Evolutionary conservation across 1,140 invertebrate species (phyloP), one percentile per base, ranked within the genome.

Genomic region (Scaptomyza montana): DNA sequence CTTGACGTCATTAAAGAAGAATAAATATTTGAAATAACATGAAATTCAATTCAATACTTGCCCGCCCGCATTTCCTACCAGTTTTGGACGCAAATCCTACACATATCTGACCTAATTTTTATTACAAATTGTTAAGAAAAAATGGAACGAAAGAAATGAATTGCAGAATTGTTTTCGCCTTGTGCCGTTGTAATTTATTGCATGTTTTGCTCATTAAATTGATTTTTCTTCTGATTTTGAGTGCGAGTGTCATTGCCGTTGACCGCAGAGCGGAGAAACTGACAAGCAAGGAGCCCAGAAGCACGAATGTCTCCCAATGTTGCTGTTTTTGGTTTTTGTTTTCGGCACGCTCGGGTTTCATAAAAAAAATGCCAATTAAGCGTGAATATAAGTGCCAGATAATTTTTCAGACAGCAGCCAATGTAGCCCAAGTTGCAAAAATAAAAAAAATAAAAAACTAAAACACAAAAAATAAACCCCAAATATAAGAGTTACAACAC

Each of bases 361-460:
- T 89, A 89, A 84, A 91, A 84, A 91, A 89, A 91, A 91, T 91
- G 89, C 89, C 89, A 91, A 91, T 91, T 91, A 91, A 91, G 86
- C 90, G 86, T 91, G 89, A 91, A 91, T 91, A 91, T 91, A 91
- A 91, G 90, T 89, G 90, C 89, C 77, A 86, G 89, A 90, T 91
- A 91, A 91, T 91, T 91, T 90, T 89, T 89, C 84, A 74, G 79
- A 91, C 76, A 86, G 78, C 81, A 64, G 81, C 81, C 81, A 86
- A 85, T 89, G 84, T 89, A 85, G 89, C 80, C 89, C 80, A 90
- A 87, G 85, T 85, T 89, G 76, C 73, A 80, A 80, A 78, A 84
- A 84, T 74, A 72, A n/a, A 55, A 74, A 70, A 59, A 67, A 33
- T 0, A 0, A 33, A 33, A 33, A 33, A 33, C 30, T 5, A 16